Conservation (phyloP, 2,888 invertebrate genomes). For the Iphiclides podalirius region DNA sequence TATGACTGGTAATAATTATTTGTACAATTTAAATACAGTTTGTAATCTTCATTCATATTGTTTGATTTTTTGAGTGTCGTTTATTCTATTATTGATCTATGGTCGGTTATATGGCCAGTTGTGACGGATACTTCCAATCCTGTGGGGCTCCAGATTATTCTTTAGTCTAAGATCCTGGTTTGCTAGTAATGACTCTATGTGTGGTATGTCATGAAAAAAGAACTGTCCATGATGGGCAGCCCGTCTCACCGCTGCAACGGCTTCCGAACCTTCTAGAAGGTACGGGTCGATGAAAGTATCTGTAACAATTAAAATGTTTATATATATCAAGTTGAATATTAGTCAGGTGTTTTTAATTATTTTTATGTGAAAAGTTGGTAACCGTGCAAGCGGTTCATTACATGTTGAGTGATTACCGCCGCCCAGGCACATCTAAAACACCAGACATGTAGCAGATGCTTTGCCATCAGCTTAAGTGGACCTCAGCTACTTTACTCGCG, state of each 20-base stretch:
- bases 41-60: background rate
- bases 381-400: too few species aligned
- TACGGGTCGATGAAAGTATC: slow-evolving; percentile 69
- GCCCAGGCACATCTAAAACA: too few species aligned
- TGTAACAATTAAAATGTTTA: slow-evolving; percentile 8
- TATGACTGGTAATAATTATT: background rate
- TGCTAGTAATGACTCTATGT: slow-evolving; percentile 79
- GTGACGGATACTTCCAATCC: slow-evolving; percentile 81
- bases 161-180: slow-evolving; percentile 80
- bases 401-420: too few species aligned
- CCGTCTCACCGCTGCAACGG: slow-evolving; percentile 75
- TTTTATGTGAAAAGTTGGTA: too few species aligned
- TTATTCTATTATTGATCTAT: slow-evolving; percentile 34
- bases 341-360: too few species aligned
- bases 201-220: slow-evolving; percentile 84
- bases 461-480: too few species aligned
- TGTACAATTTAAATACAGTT: slow-evolving; percentile 4
- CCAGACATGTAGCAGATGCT: too few species aligned
- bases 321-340: too few species aligned
- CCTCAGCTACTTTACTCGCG: too few species aligned
- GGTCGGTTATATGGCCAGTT: slow-evolving; percentile 80
- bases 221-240: slow-evolving; percentile 78
- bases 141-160: slow-evolving; percentile 81
- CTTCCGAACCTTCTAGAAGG: slow-evolving; percentile 80
- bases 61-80: background rate